phyloP scores from a whole-genome alignment of 2,888 invertebrate species.

The Pristionchus exspectatus region DNA sequence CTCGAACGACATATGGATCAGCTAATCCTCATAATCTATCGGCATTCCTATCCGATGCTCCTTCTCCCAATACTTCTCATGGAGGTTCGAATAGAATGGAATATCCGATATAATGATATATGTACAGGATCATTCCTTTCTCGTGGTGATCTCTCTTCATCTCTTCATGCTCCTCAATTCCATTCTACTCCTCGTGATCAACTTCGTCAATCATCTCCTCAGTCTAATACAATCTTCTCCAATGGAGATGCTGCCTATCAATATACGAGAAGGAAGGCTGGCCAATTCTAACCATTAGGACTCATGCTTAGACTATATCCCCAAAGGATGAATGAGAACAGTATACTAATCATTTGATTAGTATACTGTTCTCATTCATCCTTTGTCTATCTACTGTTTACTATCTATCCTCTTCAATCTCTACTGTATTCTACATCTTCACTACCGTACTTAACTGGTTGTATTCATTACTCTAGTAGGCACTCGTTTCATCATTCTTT shows the following conservation, averaged over 20 bases:
- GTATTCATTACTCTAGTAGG: not conserved
- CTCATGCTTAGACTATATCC: not conserved
- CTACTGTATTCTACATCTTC: not conserved
- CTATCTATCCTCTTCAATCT: no score
- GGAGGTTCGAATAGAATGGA: not conserved
- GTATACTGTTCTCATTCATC: not conserved
- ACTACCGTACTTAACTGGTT: not conserved
- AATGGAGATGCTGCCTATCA: conserved; percentile 18
- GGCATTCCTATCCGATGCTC: conserved; percentile 46
- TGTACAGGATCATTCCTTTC: not conserved
- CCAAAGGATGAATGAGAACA: no score
- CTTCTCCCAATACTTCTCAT: not conserved
- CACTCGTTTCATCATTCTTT: not conserved
- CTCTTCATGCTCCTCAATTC: not conserved
- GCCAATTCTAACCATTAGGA: not conserved
- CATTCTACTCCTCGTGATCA: conserved; percentile 19
- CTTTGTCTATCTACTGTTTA: no score
- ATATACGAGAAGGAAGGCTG: conserved; percentile 4
- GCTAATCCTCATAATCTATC: conserved; percentile 24
- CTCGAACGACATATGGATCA: conserved; percentile 14
- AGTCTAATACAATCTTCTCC: not conserved
- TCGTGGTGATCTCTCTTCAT: not conserved
- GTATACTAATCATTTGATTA: no score
- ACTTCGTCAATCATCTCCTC: conserved; percentile 5
- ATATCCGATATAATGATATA: not conserved